Evolutionary conservation across 2,888 invertebrate species (phyloP), one percentile per base, ranked within the genome.

Genomic region (Beris chalybata): DNA sequence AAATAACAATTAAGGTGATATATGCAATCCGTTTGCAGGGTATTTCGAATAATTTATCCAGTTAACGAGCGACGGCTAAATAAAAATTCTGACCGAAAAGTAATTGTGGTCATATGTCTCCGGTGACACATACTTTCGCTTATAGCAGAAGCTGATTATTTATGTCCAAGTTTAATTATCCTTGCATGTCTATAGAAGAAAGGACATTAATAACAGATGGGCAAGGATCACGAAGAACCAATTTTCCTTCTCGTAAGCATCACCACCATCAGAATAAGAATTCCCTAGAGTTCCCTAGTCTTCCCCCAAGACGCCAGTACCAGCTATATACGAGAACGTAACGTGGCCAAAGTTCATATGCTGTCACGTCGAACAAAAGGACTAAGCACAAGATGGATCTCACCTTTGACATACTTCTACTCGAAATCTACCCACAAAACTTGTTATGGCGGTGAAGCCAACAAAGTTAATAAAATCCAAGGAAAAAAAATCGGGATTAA

Each of bases 91-190:
- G 30, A 12, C 55, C 55, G 47, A 57, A 57, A 55, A 68, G 61
- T 65, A 64, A 68, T 68, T 65, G 68, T 45, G 65, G 50, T 53
- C 63, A 68, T 65, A 43, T 65, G 52, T 68, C 66, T 68, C 63
- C 22, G 55, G 52, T 57, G 68, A 66, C 66, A 68, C 50, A 45
- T 66, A 63, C 68, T 63, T 52, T 66, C 54, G 57, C 61, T 68
- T 52, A 53, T 54, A 53, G 50, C 38, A n/a, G 22, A 38, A 38
- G 50, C 50, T 22, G 58, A 68, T 68, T 68, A 68, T 68, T 68
- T 68, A 68, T 68, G 68, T 68, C 58, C 58, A 47, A 56, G 57
- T 68, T 68, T 68, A 68, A 68, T 68, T 68, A 68, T 66, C 66
- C 68, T 68, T 53, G 66, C 68, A 68, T 68, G 68, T 66, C 66